These are phyloP conservation scores for Carollia perspicillata DNA, from an alignment of 2,113 vertebrate genomes.

Conservation along the genomic window DNA sequence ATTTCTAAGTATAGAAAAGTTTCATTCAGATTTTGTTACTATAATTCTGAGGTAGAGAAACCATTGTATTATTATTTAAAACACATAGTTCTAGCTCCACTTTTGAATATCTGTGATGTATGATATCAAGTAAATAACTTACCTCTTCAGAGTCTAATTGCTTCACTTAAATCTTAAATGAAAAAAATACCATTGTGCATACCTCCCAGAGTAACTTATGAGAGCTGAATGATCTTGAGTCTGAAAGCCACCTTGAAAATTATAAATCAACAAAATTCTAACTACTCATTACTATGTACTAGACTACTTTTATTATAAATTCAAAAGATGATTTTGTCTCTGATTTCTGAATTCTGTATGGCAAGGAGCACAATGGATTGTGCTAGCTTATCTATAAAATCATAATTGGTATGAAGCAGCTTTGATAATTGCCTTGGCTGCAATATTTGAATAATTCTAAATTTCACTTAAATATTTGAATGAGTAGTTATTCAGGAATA, in stretches of 20 bases:
- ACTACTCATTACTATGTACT: neutral
- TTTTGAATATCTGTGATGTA: constrained; percentile 33
- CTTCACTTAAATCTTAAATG: neutral
- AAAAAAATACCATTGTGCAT: neutral
- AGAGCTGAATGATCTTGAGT: neutral
- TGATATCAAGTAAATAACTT: constrained; percentile 35
- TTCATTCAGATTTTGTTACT: constrained; percentile 2
- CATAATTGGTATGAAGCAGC: constrained; percentile 13
- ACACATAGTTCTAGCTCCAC: neutral
- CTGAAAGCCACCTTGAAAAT: neutral
- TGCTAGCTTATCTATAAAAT: constrained; percentile 31
- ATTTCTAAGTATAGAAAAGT: neutral
- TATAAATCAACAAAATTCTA: neutral
- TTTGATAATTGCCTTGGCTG: constrained; percentile 48
- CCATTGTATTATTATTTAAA: neutral
- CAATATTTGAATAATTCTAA: constrained; percentile 20
- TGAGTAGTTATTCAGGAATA: constrained; percentile 6
- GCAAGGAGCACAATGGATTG: neutral
- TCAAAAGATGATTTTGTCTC: neutral
- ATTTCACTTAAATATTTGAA: constrained; percentile 47
- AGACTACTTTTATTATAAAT: constrained; percentile 37
- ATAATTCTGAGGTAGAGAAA: constrained; percentile 1
- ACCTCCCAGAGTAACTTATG: neutral
- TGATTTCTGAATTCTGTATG: neutral
- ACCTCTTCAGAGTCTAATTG: neutral